phyloP scores from a whole-genome alignment of 2,113 vertebrate genomes.

The Corapipo altera region DNA sequence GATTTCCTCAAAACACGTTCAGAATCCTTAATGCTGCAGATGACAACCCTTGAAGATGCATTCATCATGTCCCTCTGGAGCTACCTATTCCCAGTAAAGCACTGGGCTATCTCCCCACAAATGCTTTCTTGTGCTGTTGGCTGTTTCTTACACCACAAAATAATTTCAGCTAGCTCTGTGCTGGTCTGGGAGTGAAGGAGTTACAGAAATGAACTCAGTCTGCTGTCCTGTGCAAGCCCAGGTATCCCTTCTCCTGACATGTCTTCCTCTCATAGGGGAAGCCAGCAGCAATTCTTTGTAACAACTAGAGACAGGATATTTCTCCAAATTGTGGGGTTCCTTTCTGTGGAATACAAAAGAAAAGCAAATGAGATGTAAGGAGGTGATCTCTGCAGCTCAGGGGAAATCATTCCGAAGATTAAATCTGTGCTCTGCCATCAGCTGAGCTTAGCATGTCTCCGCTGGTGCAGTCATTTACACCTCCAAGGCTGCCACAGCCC shows the following conservation, averaged over 20 bases:
- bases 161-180: background rate
- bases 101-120: background rate
- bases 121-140: background rate
- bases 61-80: background rate
- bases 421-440: background rate
- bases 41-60: background rate
- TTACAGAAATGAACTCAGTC: background rate
- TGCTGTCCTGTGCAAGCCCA: background rate
- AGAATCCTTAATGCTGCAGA: background rate
- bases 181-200: background rate
- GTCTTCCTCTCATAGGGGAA: background rate
- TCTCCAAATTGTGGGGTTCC: background rate
- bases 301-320: background rate
- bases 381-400: background rate
- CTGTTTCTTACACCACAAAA: background rate
- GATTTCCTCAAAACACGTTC: background rate
- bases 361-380: background rate
- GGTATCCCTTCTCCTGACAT: background rate
- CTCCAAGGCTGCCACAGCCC: accelerated
- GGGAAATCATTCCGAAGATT: background rate
- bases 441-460: background rate
- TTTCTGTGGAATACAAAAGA: background rate
- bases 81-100: background rate
- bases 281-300: background rate
- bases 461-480: background rate